phyloP scores from a whole-genome alignment of 2,113 vertebrate species.

The human region DNA sequence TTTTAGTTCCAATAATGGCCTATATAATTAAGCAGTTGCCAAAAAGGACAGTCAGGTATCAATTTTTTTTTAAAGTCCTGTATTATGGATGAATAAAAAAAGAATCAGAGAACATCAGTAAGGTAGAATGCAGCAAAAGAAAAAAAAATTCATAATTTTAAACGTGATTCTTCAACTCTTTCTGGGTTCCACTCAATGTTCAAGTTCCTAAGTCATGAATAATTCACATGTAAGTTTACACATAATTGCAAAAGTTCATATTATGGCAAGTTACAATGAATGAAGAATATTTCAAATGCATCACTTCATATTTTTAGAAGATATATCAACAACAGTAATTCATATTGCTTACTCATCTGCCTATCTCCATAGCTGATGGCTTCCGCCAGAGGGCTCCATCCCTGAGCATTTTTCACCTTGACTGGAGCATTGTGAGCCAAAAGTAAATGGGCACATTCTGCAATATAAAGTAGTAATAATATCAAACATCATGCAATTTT shows the following conservation, averaged over 20 bases:
- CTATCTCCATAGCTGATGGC: constrained; percentile 99
- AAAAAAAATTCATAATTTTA: background rate
- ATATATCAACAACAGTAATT: background rate
- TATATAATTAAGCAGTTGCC: constrained; percentile 16
- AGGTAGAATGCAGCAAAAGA: background rate
- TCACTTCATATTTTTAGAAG: background rate
- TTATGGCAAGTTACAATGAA: background rate
- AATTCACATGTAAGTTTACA: background rate
- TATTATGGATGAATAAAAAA: background rate
- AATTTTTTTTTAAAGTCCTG: background rate
- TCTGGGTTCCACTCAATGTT: background rate
- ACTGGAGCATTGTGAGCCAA: constrained; percentile 99
- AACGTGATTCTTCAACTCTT: background rate
- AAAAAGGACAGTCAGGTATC: background rate
- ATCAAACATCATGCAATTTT: constrained; percentile 30
- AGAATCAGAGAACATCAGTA: background rate
- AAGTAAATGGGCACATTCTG: constrained; percentile 99
- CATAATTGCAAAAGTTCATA: background rate
- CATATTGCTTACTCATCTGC: constrained; percentile 95
- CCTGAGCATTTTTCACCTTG: constrained; percentile 99
- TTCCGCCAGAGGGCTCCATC: constrained; percentile 99
- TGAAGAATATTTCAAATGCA: background rate
- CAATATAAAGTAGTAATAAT: constrained; percentile 44
- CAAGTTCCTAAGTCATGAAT: background rate
- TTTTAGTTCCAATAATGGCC: background rate